Base-by-base conservation (phyloP, 2,888 invertebrate genomes). In the Archips xylosteana region DNA sequence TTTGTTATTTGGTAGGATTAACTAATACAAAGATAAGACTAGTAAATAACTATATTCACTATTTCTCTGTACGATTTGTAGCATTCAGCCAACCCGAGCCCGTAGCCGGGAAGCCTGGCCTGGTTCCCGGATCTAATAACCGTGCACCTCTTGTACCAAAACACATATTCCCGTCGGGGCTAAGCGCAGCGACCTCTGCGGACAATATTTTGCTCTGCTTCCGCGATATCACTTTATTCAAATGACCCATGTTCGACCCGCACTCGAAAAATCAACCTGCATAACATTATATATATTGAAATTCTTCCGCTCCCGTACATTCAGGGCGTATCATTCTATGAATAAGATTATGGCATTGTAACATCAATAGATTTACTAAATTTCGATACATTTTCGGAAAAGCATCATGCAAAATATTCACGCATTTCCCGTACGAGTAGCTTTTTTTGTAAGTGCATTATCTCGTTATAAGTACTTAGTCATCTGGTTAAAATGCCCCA, bases 261-360 rank as follows among this genome's bases (percentile, higher is more conserved):
- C 80, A 88, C 92, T 91, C 92, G 90, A 92, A 92, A 92, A 92
- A 92, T 92, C 92, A 92, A 92, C 92, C 92, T 91, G 92, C 91
- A 93, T 94, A 90, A 91, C 89, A 91, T 92, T 92, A 92, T 91
- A 92, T 89, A 92, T 93, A 93, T 93, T 92, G 92, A 92, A 92
- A 93, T 92, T 92, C 90, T 90, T 91, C 87, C 87, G 85, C 87
- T 86, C 86, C 87, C 84, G 85, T 89, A 89, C 86, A 89, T 87
- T 83, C 83, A 85, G 82, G 82, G 86, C 89, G 88, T 90, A 90
- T 92, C 88, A 89, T 89, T 88, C 89, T 88, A 93, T 92, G 92
- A 91, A 93, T 91, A 90, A 86, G 83, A 88, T 90, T 88, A 85
- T 84, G 81, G 81, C 81, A 77, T 80, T 61, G 49, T 62, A 23